A percentile compares a stretch with the other conserved stretches of the same genome.
phyloP scores from a whole-genome alignment of 2,113 vertebrate species.

The Vulpes lagopus region DNA sequence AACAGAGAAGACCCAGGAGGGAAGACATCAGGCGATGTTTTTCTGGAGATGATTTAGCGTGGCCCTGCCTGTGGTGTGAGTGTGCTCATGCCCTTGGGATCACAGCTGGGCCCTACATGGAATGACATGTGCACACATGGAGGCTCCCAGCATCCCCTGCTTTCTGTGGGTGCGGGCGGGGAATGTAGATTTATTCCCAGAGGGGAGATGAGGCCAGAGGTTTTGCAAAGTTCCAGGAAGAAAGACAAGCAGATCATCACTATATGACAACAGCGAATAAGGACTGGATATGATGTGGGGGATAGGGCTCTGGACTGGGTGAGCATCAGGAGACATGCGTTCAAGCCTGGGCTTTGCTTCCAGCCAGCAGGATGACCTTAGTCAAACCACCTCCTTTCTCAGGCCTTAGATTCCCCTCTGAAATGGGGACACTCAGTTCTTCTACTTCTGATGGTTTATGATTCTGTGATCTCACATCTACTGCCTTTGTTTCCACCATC shows the following conservation, averaged over 20 bases:
- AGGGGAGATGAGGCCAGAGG: background rate
- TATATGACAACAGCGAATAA: background rate
- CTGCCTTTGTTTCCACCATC: background rate
- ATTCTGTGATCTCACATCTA: background rate
- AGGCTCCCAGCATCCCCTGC: background rate
- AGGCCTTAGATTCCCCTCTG: background rate
- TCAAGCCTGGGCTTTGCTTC: background rate
- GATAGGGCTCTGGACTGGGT: fast-evolving
- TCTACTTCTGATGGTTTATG: background rate
- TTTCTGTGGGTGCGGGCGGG: background rate
- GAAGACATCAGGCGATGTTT: background rate
- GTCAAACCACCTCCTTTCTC: background rate
- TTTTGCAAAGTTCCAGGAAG: constrained; percentile 1
- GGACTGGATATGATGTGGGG: fast-evolving
- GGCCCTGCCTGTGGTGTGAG: fast-evolving
- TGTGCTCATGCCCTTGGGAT: fast-evolving
- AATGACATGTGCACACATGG: fast-evolving
- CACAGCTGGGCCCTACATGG: background rate
- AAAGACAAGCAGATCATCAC: background rate
- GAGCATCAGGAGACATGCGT: background rate
- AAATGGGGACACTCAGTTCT: background rate
- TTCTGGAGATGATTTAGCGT: background rate
- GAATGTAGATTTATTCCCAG: background rate
- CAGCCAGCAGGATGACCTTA: background rate
- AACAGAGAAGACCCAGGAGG: background rate